A percentile compares a stretch with the other conserved stretches of the same genome.
Conservation (phyloP, 2,113 vertebrate genomes). For the Nesoenas mayeri region DNA sequence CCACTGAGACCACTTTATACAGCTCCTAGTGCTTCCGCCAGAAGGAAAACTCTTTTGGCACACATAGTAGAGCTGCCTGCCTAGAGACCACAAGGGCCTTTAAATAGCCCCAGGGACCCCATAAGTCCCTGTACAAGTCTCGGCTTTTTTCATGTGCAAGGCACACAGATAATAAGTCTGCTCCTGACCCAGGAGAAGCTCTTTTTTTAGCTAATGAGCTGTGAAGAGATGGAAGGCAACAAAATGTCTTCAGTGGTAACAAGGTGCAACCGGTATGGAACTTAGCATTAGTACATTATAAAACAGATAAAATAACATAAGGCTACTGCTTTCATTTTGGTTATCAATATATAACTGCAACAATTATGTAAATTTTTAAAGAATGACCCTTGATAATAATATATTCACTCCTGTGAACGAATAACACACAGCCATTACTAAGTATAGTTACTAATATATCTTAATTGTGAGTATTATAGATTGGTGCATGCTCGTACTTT, state of each 20-base stretch:
- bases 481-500: not conserved
- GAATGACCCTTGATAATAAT: not conserved
- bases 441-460: not conserved
- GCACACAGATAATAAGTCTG: not conserved
- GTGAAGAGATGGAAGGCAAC: not conserved
- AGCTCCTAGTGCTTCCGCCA: slow-evolving; percentile 63
- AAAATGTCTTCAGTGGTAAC: not conserved
- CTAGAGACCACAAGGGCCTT: slow-evolving; percentile 54
- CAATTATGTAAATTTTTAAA: not conserved
- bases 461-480: not conserved
- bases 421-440: not conserved
- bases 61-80: slow-evolving; percentile 60
- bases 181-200: not conserved
- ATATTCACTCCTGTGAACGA: not conserved
- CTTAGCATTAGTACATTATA: not conserved
- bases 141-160: slow-evolving; percentile 46
- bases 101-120: slow-evolving; percentile 2
- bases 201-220: slow-evolving; percentile 3
- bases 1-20: slow-evolving; percentile 48
- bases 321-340: not conserved
- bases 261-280: not conserved
- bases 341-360: not conserved
- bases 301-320: not conserved
- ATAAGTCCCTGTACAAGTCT: slow-evolving; percentile 36
- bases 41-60: not conserved